Evolutionary conservation across 2,113 vertebrate genomes (phyloP), one percentile per base, ranked within the genome.

Genomic region (Protobothrops mucrosquamatus): DNA sequence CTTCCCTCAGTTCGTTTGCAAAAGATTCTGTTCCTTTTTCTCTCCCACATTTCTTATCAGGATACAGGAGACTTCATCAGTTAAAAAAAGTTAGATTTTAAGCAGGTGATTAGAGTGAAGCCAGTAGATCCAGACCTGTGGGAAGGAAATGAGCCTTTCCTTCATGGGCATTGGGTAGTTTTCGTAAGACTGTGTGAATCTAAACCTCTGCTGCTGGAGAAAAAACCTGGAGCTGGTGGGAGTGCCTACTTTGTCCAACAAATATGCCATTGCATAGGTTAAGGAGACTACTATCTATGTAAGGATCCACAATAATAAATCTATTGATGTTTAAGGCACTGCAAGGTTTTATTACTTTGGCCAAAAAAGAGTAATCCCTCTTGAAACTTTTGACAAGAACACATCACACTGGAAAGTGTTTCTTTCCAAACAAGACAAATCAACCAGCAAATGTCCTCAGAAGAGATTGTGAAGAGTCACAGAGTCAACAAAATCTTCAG

Each of bases 71-170:
- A 88, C 56, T 69, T 56, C 0, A 29, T 93, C 94, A 46, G 87
- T 94, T 95, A 95, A 93, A 14, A 87, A 6, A 56, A 46, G 0
- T 0, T 64, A 90, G 92, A 88, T 6, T 43, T 94, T 86, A 23
- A 57, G 90, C 86, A 0, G 1, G 61, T 26, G 12, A 20, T 2
- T 7, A 54, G 92, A 92, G 85, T 81, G 87, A 81, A 93, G 90
- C 55, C 85, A 87, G 23, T 52, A 20, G 48, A 64, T 74, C 61
- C 55, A 90, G 89, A 20, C 34, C 55, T 46, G 57, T 8, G 52
- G 46, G 54, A 51, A 93, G 46, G 51, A 93, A 87, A 88, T 89
- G 92, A 43, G 54, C 74, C 87, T 89, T 91, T 89, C 90, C 52
- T 57, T 91, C 89, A 87, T 52, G 88, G 87, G 92, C 57, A 90